Percentiles rank a stretch among this genome's conserved stretches.
Evolutionary conservation across 1,140 invertebrate species (phyloP).

Genomic region (Monomorium pharaonis): DNA sequence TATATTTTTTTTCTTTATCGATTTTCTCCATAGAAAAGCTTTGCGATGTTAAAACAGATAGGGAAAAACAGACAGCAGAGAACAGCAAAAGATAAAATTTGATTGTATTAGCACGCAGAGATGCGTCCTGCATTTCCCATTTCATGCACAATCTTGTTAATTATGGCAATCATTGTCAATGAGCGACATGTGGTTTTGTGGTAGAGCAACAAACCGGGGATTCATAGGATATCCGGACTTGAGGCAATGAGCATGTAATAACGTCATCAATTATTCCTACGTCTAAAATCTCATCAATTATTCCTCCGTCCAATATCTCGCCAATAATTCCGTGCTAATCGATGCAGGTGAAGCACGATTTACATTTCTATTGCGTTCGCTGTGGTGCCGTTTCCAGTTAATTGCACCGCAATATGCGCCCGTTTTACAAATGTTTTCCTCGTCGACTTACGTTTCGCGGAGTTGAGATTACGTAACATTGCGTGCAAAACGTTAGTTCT

Average conservation of each 20-base stretch:
- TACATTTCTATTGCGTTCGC: background rate
- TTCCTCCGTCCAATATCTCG: background rate
- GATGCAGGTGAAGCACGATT: background rate
- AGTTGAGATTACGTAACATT: slow-evolving; percentile 26
- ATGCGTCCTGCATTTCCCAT: background rate
- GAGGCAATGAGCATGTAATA: background rate
- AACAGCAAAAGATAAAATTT: background rate
- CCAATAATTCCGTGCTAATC: background rate
- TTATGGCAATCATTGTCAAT: background rate
- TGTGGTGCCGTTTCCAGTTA: background rate
- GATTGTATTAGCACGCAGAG: background rate
- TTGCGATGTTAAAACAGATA: background rate
- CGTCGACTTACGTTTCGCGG: background rate
- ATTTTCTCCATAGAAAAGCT: background rate
- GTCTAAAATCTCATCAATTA: slow-evolving; percentile 1
- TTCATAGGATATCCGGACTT: background rate
- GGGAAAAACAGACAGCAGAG: background rate
- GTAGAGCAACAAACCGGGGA: background rate
- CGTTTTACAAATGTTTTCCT: background rate
- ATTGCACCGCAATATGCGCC: background rate
- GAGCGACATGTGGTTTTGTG: background rate
- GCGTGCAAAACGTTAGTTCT: background rate
- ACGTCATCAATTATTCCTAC: background rate
- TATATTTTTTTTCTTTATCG: too few relatives aligned
- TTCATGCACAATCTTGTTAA: slow-evolving; percentile 1